Percentiles rank a stretch among this genome's conserved stretches.
Conservation (phyloP, 1,140 invertebrate species). For the Drosophila cardini region DNA sequence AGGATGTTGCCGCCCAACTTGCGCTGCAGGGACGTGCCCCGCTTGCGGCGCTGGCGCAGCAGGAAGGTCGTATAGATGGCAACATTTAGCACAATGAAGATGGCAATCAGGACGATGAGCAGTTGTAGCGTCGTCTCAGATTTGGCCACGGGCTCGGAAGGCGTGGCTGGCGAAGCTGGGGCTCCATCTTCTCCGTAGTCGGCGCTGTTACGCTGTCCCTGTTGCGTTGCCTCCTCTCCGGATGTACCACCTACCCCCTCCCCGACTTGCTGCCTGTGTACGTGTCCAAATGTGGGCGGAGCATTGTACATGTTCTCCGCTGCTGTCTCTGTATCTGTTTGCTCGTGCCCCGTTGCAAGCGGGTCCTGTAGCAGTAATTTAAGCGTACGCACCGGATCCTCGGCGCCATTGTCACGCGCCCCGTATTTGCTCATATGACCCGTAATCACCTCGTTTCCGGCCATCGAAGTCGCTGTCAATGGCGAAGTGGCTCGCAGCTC, state of each 20-base stretch:
- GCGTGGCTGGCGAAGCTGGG: not conserved
- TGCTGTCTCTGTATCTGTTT: conserved; percentile 54
- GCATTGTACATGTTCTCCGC: conserved; percentile 84
- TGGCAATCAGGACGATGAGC: conserved; percentile 90
- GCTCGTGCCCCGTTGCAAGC: conserved; percentile 34
- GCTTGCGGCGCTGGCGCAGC: conserved; percentile 69
- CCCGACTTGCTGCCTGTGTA: conserved; percentile 48
- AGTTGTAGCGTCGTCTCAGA: conserved; percentile 88
- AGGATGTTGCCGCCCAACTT: conserved; percentile 78
- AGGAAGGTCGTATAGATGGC: conserved; percentile 76
- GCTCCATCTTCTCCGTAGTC: conserved; percentile 22
- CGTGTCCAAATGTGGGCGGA: conserved; percentile 75
- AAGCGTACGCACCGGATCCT: conserved; percentile 76
- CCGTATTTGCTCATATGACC: conserved; percentile 83
- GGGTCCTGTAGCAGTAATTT: conserved; percentile 75
- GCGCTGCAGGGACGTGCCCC: conserved; percentile 53
- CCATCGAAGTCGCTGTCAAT: not conserved
- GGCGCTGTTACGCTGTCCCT: conserved; percentile 3
- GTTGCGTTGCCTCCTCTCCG: conserved; percentile 32
- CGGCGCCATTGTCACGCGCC: conserved; percentile 68
- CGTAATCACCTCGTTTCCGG: conserved; percentile 74
- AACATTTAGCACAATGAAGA: conserved; percentile 93
- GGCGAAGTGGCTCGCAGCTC: conserved; percentile 38
- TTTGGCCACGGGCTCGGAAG: conserved; percentile 65
- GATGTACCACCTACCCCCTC: conserved; percentile 17